Evolutionary conservation across 2,888 invertebrate genomes (phyloP), one percentile per base, ranked within the genome.

Genomic region (Physocephala rufipes): DNA sequence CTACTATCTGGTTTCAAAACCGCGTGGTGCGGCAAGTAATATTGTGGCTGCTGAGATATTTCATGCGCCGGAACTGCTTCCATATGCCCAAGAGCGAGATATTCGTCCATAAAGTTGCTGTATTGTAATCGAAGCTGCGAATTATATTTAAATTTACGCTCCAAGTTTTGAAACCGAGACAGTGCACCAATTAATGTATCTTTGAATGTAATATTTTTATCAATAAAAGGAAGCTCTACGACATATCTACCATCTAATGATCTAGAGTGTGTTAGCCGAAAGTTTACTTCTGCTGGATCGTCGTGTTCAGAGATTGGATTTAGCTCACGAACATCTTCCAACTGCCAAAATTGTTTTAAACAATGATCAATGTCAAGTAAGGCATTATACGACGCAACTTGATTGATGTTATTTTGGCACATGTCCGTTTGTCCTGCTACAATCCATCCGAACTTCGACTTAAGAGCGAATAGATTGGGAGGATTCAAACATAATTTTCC

Each of bases 21-120:
- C 15, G 71, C 71, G 59, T 76, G 75, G 45, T 76, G 73, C 5
- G 74, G 71, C 2, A 74, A 49, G 45, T 75, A 76, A 30, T 73
- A 72, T 24, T 59, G 58, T 13, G 71, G 47, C n/a, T 47, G 45
- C 5, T 21, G 36, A 0, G 51, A 49, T 15, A 64, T 63, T 51
- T 73, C 58, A 51, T 49, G 15, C 12, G 47, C 2, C 5, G 67
- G 53, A 21, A 73, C 36, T 2, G n/a, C 28, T 28, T 59, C 55
- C 73, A 74, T 72, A 51, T 74, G 73, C 16, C 71, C 69, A 15
- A 73, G 66, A 5, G 51, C 28, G 9, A 73, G n/a, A 65, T 74
- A 73, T 49, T 73, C 71, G 1, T 69, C 59, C 62, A 75, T 61
- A 49, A 75, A 73, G 1, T 61, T 28, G 28, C 30, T 53, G 51